These are phyloP conservation scores for Tachycineta bicolor DNA, from an alignment of 2,113 vertebrate genomes.

Conservation along the genomic window DNA sequence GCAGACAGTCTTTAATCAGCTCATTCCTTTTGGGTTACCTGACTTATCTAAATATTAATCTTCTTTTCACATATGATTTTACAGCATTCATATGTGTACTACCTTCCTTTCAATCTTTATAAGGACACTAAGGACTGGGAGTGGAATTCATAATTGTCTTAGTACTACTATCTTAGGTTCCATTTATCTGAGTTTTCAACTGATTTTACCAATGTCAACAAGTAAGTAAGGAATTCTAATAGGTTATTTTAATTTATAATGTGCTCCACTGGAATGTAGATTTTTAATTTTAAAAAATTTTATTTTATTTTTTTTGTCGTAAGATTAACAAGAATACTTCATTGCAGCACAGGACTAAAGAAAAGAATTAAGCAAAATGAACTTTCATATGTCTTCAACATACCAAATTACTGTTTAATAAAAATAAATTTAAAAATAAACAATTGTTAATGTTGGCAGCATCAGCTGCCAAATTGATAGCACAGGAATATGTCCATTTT, in stretches of 20 bases:
- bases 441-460: background rate
- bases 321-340: background rate
- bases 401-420: background rate
- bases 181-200: background rate
- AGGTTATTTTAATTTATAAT: background rate
- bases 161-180: background rate
- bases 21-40: background rate
- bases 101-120: background rate
- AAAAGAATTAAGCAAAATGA: background rate
- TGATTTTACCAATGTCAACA: background rate
- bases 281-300: background rate
- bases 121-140: background rate
- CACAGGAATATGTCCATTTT: background rate
- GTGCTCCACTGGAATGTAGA: background rate
- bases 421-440: background rate
- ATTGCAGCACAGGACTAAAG: background rate
- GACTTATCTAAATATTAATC: background rate
- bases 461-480: background rate
- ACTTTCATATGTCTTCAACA: background rate
- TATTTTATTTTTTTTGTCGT: background rate
- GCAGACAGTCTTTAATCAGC: background rate
- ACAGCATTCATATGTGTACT: background rate
- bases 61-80: background rate
- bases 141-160: slow-evolving; percentile 3
- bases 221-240: background rate